phyloP scores from a whole-genome alignment of 2,888 invertebrate genomes.

The Nemotelus pantherinus region DNA sequence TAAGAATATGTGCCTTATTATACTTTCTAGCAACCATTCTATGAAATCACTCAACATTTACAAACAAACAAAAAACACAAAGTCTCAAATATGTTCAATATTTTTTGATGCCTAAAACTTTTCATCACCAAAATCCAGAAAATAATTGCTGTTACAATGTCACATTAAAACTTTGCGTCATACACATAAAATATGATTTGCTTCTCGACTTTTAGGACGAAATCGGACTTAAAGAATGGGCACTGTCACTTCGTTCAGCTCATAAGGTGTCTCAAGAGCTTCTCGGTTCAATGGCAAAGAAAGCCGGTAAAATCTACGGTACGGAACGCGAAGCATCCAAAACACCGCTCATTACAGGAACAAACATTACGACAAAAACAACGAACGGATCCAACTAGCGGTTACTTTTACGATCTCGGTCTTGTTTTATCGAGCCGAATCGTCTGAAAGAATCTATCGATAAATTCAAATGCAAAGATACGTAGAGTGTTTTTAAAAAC shows the following conservation, averaged over 20 bases:
- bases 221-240: constrained; percentile 99
- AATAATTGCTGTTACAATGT: too few relatives aligned
- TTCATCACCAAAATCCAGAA: too few relatives aligned
- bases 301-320: constrained; percentile 99
- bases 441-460: constrained; percentile 53
- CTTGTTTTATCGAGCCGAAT: constrained; percentile 55
- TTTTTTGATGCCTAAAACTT: too few relatives aligned
- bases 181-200: too few relatives aligned
- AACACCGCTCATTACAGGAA: constrained; percentile 46
- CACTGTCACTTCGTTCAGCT: constrained; percentile 91
- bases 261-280: constrained; percentile 96
- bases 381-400: constrained; percentile 55
- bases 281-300: constrained; percentile 96
- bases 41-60: too few relatives aligned
- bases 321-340: constrained; percentile 67
- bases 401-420: constrained; percentile 55
- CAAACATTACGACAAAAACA: constrained; percentile 50
- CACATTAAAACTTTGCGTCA: too few relatives aligned
- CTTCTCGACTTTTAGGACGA: constrained; percentile 75
- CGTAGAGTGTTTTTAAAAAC: constrained; percentile 48
- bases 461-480: constrained; percentile 54
- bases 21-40: too few relatives aligned
- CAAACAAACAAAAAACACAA: too few relatives aligned
- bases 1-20: too few relatives aligned
- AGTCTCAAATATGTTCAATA: too few relatives aligned